phyloP scores from a whole-genome alignment of 2,113 vertebrate genomes.

The Rostratula benghalensis region DNA sequence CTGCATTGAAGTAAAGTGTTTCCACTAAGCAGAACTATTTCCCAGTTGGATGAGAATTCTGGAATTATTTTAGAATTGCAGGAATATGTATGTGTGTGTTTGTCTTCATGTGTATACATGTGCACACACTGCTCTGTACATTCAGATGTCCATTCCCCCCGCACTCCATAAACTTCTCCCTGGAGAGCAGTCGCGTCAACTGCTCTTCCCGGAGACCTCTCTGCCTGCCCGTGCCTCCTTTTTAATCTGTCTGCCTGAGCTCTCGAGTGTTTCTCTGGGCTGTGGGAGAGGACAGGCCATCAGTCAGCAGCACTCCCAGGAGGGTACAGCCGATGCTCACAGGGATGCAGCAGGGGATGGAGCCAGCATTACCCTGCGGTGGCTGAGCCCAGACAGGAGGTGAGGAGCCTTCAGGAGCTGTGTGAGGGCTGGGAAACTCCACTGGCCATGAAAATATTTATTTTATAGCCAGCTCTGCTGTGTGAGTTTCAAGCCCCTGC shows the following conservation, averaged over 20 bases:
- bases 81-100: accelerated
- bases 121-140: accelerated
- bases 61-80: not conserved
- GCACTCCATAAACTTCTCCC: not conserved
- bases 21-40: not conserved
- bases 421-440: accelerated
- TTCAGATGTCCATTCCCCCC: not conserved
- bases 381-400: no score
- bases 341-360: accelerated
- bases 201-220: not conserved
- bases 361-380: accelerated
- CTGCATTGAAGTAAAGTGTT: not conserved
- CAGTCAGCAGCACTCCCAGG: not conserved
- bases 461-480: no score
- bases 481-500: not conserved
- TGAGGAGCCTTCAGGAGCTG: not conserved
- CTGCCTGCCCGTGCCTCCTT: accelerated
- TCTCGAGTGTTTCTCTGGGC: not conserved
- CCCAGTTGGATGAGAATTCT: not conserved
- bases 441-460: not conserved
- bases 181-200: not conserved
- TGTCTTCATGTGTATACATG: accelerated
- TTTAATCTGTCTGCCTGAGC: not conserved
- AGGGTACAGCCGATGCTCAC: accelerated
- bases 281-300: accelerated